A percentile compares a stretch with the other conserved stretches of the same genome.
Conservation (phyloP, 2,113 vertebrate species). For the Plecturocebus donacophilus region DNA sequence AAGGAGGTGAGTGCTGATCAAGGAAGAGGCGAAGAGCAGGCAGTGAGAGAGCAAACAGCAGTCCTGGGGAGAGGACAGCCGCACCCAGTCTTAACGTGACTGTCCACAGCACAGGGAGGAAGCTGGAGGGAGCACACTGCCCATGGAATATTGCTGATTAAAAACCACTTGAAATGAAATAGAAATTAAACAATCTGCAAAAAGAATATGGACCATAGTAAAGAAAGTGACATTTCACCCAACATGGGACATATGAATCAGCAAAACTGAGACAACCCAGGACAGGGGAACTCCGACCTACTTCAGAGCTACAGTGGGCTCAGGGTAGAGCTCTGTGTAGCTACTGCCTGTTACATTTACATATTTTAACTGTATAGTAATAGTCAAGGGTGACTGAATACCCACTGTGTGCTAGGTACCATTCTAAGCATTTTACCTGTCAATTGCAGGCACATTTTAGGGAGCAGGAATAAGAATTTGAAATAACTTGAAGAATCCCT, state of each 20-base stretch:
- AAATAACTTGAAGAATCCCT: background rate
- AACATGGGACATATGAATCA: background rate
- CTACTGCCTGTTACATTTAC: too few species aligned
- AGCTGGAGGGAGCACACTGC: background rate
- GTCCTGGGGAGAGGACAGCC: background rate
- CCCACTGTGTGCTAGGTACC: background rate
- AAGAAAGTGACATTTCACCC: background rate
- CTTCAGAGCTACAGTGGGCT: background rate
- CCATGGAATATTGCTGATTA: background rate
- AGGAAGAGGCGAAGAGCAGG: background rate
- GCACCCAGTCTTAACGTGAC: background rate
- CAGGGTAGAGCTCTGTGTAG: background rate
- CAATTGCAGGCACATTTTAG: background rate
- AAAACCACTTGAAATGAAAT: background rate
- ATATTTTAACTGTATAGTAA: background rate
- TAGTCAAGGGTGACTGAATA: background rate
- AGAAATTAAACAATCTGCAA: background rate
- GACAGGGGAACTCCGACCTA: background rate
- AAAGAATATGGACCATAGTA: too few species aligned
- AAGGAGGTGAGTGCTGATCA: fast-evolving
- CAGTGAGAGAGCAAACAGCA: too few species aligned
- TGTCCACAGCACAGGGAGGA: fast-evolving
- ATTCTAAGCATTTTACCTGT: background rate
- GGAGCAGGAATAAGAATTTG: background rate
- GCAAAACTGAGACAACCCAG: background rate